Evolutionary conservation across 2,113 vertebrate genomes (phyloP).

Genomic region (Xenopus borealis): DNA sequence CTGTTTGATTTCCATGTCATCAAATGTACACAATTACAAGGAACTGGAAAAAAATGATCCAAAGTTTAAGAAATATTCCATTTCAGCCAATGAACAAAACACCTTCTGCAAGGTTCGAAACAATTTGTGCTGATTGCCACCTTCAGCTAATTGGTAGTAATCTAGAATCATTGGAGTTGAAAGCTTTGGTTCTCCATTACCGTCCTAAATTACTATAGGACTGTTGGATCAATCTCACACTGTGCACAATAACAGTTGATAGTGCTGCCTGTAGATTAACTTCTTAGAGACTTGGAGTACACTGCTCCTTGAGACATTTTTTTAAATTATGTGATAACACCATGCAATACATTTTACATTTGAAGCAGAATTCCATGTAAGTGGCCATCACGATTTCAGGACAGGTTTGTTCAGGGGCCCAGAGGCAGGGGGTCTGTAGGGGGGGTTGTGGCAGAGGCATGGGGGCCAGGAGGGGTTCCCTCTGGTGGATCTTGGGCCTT

Average conservation of each 20-base stretch:
- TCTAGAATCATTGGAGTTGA: slow-evolving; percentile 26
- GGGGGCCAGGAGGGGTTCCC: too few species aligned
- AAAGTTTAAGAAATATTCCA: slow-evolving; percentile 16
- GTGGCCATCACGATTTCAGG: too few species aligned
- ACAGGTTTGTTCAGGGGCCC: too few species aligned
- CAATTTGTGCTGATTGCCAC: slow-evolving; percentile 32
- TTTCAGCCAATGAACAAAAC: slow-evolving; percentile 36
- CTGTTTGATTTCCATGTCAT: slow-evolving; percentile 23
- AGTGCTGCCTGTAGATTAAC: too few species aligned
- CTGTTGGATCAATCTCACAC: slow-evolving; percentile 18
- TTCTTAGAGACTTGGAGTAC: too few species aligned
- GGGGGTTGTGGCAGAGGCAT: too few species aligned
- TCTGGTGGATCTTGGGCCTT: too few species aligned
- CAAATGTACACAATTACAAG: slow-evolving; percentile 26
- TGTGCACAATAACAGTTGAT: not conserved
- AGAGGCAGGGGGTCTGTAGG: too few species aligned
- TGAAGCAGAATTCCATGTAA: too few species aligned
- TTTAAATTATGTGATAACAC: too few species aligned
- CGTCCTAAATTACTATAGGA: slow-evolving; percentile 9
- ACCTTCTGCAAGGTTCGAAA: slow-evolving; percentile 10
- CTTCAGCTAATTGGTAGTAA: slow-evolving; percentile 33
- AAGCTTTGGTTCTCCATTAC: slow-evolving; percentile 19
- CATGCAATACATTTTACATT: too few species aligned
- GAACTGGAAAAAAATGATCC: slow-evolving; percentile 29
- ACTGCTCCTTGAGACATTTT: too few species aligned